Evolutionary conservation across 2,113 vertebrate species (phyloP).

Genomic region (Sinocyclocheilus maitianheensis): DNA sequence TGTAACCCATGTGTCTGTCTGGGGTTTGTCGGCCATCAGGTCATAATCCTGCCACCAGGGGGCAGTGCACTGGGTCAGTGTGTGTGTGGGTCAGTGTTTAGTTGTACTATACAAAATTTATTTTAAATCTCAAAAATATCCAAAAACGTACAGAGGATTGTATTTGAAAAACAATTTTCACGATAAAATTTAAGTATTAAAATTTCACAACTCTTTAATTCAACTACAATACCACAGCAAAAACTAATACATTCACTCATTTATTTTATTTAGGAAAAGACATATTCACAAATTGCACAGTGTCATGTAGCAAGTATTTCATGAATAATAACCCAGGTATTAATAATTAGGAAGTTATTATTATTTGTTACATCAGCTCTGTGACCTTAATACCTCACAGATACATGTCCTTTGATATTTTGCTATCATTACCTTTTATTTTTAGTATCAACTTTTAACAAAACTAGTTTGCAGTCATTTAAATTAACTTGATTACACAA

Average conservation of each 20-base stretch:
- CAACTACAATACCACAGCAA: background rate
- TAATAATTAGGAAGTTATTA: no score
- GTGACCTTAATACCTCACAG: background rate
- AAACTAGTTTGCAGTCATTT: background rate
- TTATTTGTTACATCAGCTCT: background rate
- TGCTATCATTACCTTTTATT: background rate
- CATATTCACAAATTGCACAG: no score
- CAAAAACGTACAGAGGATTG: background rate
- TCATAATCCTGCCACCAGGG: constrained; percentile 53
- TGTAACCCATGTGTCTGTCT: background rate
- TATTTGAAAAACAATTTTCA: background rate
- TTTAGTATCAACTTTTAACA: background rate
- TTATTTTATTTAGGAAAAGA: background rate
- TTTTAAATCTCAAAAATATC: no score
- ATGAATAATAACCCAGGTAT: no score
- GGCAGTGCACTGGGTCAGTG: constrained; percentile 48
- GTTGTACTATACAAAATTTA: background rate
- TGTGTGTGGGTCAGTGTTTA: constrained; percentile 5
- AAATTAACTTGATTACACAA: background rate
- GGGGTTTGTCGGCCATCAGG: constrained; percentile 36
- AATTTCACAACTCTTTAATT: background rate
- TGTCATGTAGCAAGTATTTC: no score
- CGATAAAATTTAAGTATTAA: no score
- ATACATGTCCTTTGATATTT: background rate
- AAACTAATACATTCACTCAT: background rate